Base-by-base conservation (phyloP, 2,888 invertebrate genomes). In the Melieria omissa region DNA sequence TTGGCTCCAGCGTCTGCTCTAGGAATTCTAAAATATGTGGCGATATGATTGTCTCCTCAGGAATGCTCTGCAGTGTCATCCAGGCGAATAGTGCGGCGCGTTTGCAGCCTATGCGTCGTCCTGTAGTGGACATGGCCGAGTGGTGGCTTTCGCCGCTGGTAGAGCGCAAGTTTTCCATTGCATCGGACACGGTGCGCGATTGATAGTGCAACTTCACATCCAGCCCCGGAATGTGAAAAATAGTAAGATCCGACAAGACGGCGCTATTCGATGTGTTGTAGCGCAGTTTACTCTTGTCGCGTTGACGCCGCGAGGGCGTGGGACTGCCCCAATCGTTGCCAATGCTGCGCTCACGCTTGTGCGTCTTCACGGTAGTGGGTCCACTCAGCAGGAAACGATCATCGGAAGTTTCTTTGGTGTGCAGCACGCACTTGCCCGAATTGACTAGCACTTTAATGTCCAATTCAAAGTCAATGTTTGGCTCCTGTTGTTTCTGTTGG, bases 401-500 rank as follows among this genome's bases (percentile, higher is more conserved):
- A 86, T 88, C 74, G 5, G 79, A 80, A 0, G 90, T 89, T 81
- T 95, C 95, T 86, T 95, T 96, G 3, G 98, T 98, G 85, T 98
- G 98, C 52, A 99, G 89, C 47, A 97, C 97, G 86, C 98, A 99
- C 87, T 98, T 97, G 8, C 98, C 98, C 80, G 96, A 96, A 86
- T 97, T 98, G 74, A 99, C 96, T 80, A 97, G 91, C 60, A 98
- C 97, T 88, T 97, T 97, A 6, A 99, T 95, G 85, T 98, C 98
- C 79, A 99, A 88, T 85, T 98, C 97, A 83, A 99, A 94, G 87
- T 98, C 98, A 69, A 98, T 95, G 83, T 95, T 97, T 0, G 98
- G 97, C 82, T 97, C 97, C 69, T 82, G 84, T 70, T 85, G 86
- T 65, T 87, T 87, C 54, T 86, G 87, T 10, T 76, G 70, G 81